A percentile compares a stretch with the other conserved stretches of the same genome.
Evolutionary conservation across 1,140 invertebrate genomes (phyloP).

Genomic region (Heterodera carotae): DNA sequence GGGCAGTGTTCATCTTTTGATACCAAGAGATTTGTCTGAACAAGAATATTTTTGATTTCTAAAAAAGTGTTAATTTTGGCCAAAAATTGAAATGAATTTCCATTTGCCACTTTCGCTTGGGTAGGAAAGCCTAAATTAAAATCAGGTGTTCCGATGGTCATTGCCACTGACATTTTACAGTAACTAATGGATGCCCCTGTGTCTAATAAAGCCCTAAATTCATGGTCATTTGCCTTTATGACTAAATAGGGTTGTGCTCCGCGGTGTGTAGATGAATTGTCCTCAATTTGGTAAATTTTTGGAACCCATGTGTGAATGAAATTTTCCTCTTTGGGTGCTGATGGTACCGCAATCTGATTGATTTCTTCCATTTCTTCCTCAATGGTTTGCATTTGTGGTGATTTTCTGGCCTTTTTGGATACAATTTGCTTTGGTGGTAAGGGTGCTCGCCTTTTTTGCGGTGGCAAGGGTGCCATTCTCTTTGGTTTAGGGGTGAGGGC

Average conservation of each 20-base stretch:
- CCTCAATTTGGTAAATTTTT: no score
- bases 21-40: no score
- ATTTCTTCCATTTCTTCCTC: not conserved
- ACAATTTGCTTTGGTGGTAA: no score
- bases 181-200: not conserved
- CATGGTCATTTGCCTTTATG: not conserved
- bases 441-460: not conserved
- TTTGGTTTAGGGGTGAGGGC: no score
- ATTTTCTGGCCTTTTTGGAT: no score
- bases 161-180: constrained; percentile 3
- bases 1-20: no score
- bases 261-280: not conserved
- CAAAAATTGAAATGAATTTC: not conserved
- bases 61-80: no score
- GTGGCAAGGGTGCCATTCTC: no score
- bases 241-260: no score
- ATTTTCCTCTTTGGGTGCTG: not conserved
- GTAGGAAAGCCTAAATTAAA: not conserved
- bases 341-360: not conserved
- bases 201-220: not conserved
- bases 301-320: not conserved
- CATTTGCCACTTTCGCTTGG: not conserved
- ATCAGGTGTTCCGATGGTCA: not conserved
- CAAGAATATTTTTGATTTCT: no score
- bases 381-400: no score